These are phyloP conservation scores for Rhogogaster chlorosoma DNA, from an alignment of 2,888 invertebrate genomes.

Conservation along the genomic window DNA sequence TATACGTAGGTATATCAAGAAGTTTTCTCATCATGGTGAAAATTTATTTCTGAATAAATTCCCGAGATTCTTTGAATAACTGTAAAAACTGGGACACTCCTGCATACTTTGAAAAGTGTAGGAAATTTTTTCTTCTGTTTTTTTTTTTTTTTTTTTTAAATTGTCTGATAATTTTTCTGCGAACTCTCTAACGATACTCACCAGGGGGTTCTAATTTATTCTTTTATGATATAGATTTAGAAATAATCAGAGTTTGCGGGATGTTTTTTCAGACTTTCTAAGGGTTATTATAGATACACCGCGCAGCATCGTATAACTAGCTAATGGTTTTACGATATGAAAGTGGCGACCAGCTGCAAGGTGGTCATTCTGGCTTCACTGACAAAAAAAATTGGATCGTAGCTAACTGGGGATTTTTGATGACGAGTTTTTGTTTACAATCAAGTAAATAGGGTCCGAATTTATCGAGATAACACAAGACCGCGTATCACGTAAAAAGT, in stretches of 20 bases:
- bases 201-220: not conserved
- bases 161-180: not conserved
- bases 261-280: not conserved
- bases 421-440: not conserved
- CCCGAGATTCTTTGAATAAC: too few relatives aligned
- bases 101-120: not conserved
- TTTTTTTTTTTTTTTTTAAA: not conserved
- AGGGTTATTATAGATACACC: not conserved
- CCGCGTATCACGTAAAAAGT: not conserved
- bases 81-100: not conserved
- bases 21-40: too few relatives aligned
- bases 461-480: not conserved
- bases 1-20: too few relatives aligned
- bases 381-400: not conserved
- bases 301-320: not conserved
- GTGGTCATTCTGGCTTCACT: not conserved
- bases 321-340: conserved; percentile 12
- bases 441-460: not conserved
- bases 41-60: too few relatives aligned
- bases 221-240: not conserved
- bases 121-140: too few relatives aligned
- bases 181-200: not conserved
- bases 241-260: not conserved
- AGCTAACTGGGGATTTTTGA: not conserved
- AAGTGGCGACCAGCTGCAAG: not conserved